Conservation (phyloP, 2,888 invertebrate species). For the Oeneis ivallda region DNA sequence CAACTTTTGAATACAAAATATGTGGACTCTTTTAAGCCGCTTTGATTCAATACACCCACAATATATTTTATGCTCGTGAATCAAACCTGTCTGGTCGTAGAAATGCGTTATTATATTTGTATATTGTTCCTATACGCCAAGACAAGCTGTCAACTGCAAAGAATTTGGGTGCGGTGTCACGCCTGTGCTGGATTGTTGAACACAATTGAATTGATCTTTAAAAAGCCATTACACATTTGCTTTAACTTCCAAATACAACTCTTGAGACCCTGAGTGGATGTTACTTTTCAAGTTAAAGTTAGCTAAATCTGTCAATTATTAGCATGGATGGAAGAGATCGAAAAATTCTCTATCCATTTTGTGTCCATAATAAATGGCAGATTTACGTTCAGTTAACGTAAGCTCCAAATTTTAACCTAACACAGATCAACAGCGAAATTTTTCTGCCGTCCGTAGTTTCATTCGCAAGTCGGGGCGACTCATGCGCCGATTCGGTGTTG, state of each 20-base stretch:
- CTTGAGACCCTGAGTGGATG: too few relatives aligned
- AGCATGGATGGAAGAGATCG: too few relatives aligned
- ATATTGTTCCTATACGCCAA: neutral
- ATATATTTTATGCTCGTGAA: constrained; percentile 3
- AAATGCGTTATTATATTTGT: constrained; percentile 3
- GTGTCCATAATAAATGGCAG: too few relatives aligned
- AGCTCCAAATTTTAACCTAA: too few relatives aligned
- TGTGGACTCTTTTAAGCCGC: neutral
- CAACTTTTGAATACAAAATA: neutral
- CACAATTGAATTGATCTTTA: constrained; percentile 30
- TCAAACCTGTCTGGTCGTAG: constrained; percentile 17
- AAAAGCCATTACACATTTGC: neutral
- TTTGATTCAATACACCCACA: neutral
- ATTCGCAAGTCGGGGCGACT: neutral
- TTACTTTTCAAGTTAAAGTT: too few relatives aligned
- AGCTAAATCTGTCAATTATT: too few relatives aligned
- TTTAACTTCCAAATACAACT: neutral
- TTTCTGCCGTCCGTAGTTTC: neutral
- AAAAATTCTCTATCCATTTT: too few relatives aligned
- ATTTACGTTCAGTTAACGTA: too few relatives aligned
- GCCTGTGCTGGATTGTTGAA: constrained; percentile 34
- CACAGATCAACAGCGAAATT: neutral
- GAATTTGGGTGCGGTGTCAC: constrained; percentile 63
- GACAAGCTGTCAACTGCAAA: constrained; percentile 51
- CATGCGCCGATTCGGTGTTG: neutral